A percentile compares a stretch with the other conserved stretches of the same genome.
Conservation (phyloP, 2,113 vertebrate species). For the Oceanodroma tethys region DNA sequence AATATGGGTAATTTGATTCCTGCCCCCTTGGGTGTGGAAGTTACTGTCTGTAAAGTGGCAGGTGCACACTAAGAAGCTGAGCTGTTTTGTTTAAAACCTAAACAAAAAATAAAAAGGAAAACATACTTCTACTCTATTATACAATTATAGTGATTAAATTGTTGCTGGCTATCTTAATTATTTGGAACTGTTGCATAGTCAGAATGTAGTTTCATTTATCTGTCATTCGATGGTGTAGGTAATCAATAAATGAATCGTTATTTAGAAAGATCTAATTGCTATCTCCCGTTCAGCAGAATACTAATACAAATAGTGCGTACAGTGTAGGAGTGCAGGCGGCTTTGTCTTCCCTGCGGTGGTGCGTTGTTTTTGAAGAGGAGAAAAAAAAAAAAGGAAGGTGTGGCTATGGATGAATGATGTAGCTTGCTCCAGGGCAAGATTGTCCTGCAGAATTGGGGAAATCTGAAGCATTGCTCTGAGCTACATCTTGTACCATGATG, state of each 20-base stretch:
- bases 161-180: conserved; percentile 22
- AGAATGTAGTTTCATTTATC: neutral
- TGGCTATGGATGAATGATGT: conserved; percentile 57
- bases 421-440: conserved; percentile 71
- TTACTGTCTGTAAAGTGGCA: neutral
- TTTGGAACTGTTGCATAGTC: conserved; percentile 37
- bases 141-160: neutral
- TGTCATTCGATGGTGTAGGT: neutral
- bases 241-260: neutral
- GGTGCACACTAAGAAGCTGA: neutral
- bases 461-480: conserved; percentile 71
- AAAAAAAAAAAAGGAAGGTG: conserved; percentile 8
- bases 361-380: neutral
- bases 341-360: conserved; percentile 36
- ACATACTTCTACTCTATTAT: neutral
- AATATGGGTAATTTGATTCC: neutral
- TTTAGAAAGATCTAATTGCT: neutral
- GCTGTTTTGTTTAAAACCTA: neutral
- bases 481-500: conserved; percentile 67
- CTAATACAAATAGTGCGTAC: neutral
- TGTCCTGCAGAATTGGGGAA: conserved; percentile 72
- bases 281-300: neutral
- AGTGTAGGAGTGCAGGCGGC: neutral
- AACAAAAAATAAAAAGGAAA: neutral
- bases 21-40: neutral